Evolutionary conservation across 1,140 invertebrate species (phyloP).

Genomic region (Ceratoteleas bidentatus): DNA sequence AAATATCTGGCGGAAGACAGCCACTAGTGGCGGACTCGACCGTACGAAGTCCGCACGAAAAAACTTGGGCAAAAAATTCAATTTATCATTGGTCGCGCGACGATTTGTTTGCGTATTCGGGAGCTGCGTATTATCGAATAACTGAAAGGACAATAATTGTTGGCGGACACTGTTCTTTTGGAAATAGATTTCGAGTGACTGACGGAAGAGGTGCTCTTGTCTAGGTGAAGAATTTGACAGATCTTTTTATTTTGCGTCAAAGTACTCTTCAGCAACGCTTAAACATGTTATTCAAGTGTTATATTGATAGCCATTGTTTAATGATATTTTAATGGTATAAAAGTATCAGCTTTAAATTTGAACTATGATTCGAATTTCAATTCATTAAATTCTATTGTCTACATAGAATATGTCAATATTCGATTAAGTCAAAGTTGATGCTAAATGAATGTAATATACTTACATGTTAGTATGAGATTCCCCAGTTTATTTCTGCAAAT

Average conservation of each 20-base stretch:
- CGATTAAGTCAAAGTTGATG: neutral
- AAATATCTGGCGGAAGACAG: conserved; percentile 55
- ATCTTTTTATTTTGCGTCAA: neutral
- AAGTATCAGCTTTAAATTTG: too few species aligned
- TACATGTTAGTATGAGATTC: neutral
- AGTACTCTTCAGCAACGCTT: neutral
- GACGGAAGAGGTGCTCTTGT: conserved; percentile 1
- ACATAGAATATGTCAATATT: neutral
- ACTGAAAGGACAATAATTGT: conserved; percentile 51
- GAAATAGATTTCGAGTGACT: conserved; percentile 22
- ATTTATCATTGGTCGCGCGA: conserved; percentile 54
- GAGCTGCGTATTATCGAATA: conserved; percentile 34
- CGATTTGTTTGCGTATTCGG: conserved; percentile 52
- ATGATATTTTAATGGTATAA: too few species aligned
- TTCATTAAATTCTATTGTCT: neutral
- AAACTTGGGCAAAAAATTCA: conserved; percentile 54
- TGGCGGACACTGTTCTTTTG: conserved; percentile 23
- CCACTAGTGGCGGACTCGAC: conserved; percentile 19
- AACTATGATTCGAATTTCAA: too few species aligned
- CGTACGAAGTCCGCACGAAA: conserved; percentile 28
- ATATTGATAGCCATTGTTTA: too few species aligned
- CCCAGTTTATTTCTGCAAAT: neutral
- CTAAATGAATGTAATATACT: neutral
- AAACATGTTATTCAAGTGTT: neutral
- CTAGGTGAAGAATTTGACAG: conserved; percentile 1